Evolutionary conservation across 1,140 invertebrate genomes (phyloP), one percentile per base, ranked within the genome.

Genomic region (Aphidius gifuensis): DNA sequence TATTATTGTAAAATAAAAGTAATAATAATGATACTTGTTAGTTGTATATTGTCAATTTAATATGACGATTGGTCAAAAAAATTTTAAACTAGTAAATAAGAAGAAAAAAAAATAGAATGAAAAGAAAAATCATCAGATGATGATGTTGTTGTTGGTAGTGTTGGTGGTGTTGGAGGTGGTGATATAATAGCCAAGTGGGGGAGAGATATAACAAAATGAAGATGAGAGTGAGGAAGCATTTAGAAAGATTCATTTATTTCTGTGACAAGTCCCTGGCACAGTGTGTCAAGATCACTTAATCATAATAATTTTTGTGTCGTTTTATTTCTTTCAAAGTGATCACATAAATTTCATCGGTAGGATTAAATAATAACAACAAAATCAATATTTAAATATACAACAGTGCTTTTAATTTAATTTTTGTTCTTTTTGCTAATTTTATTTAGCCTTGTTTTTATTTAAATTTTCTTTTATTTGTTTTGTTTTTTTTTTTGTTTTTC

Each of bases 251-350:
- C 65, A 68, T 73, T 74, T 73, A 74, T 66, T 71, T 71, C 66
- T 68, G 68, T 63, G 61, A 64, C 61, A 62, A 64, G 67, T 62
- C 48, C 50, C 62, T 72, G 69, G 68, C 66, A 66, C 71, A 74
- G 71, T 73, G 62, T 74, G 72, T 74, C 72, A 74, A 74, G 72
- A 74, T 73, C 72, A 74, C 67, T 73, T 65, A 68, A 71, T 69
- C 66, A 44, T 53, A 43, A 44, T 53, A 43, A 46, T 56, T 59
- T 23, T 46, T 47, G 42, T 48, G 63, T 45, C 47, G 16, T n/a
- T 54, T 40, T 66, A 66, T 56, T 67, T 16, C 16, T 16, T 64
- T 51, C 40, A 32, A 32, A 32, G 23, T 32, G 23, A 32, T 4
- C 4, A 32, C 2, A 32, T 32, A 1, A 32, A 32, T 32, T 32